These are phyloP conservation scores for Diaprepes abbreviatus DNA, from an alignment of 2,888 invertebrate species.

Conservation along the genomic window DNA sequence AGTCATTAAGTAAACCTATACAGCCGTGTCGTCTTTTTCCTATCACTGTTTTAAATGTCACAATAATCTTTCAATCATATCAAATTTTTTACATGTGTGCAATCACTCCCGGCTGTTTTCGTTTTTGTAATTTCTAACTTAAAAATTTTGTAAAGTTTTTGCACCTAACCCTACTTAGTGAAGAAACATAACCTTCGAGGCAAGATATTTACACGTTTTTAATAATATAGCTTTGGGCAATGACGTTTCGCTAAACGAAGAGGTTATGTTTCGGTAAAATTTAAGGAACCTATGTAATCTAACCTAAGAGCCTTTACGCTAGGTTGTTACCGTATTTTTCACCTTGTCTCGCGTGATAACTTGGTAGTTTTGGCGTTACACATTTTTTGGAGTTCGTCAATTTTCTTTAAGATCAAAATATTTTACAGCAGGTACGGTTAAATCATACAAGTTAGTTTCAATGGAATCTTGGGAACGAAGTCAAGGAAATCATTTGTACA, in stretches of 20 bases:
- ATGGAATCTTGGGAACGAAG: no score
- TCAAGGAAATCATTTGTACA: no score
- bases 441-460: no score
- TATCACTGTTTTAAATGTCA: constrained; percentile 50
- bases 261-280: constrained; percentile 32
- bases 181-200: constrained; percentile 27
- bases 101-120: constrained; percentile 57
- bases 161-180: constrained; percentile 39
- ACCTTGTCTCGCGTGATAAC: constrained; percentile 2
- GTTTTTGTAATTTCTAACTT: constrained; percentile 34
- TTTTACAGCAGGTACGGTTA: no score
- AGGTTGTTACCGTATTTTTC: constrained; percentile 45
- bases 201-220: not conserved
- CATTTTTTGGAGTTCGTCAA: no score
- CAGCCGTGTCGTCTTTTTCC: constrained; percentile 39
- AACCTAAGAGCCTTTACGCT: constrained; percentile 48
- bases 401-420: no score
- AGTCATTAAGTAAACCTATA: constrained; percentile 49
- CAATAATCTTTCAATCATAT: constrained; percentile 57
- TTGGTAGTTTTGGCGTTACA: not conserved
- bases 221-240: constrained; percentile 14
- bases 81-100: constrained; percentile 59
- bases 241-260: not conserved
- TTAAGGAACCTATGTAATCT: constrained; percentile 42
- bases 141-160: constrained; percentile 41